These are phyloP conservation scores for Acyrthosiphon pisum DNA, from an alignment of 1,140 invertebrate genomes.

Conservation along the genomic window DNA sequence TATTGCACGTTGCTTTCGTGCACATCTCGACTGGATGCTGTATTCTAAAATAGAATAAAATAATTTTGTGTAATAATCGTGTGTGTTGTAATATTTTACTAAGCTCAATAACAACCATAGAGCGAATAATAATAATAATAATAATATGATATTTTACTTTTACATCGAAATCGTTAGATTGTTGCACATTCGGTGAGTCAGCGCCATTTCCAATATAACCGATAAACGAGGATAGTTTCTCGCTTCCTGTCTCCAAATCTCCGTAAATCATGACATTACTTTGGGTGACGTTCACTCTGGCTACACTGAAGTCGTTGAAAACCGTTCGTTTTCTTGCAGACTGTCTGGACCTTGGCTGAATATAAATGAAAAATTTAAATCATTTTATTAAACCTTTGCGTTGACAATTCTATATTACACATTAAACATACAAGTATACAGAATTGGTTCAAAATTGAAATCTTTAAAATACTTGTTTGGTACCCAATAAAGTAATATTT, in stretches of 20 bases:
- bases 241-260: neutral
- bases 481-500: too few relatives aligned
- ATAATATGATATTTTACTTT: neutral
- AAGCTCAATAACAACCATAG: neutral
- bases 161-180: neutral
- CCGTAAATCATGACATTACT: constrained; percentile 44
- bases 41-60: neutral
- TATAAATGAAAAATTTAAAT: too few relatives aligned
- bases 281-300: neutral
- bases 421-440: too few relatives aligned
- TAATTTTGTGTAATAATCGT: neutral
- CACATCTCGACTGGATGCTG: neutral
- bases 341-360: neutral
- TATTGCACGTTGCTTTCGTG: neutral
- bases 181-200: neutral
- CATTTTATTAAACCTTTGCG: neutral
- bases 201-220: neutral
- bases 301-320: neutral
- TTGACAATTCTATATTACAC: too few relatives aligned
- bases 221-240: constrained; percentile 29
- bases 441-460: neutral
- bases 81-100: neutral
- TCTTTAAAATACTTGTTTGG: too few relatives aligned
- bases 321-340: neutral
- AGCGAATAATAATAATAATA: neutral